Evolutionary conservation across 2,113 vertebrate genomes (phyloP), one percentile per base, ranked within the genome.

Genomic region (Vanacampus margaritifer): DNA sequence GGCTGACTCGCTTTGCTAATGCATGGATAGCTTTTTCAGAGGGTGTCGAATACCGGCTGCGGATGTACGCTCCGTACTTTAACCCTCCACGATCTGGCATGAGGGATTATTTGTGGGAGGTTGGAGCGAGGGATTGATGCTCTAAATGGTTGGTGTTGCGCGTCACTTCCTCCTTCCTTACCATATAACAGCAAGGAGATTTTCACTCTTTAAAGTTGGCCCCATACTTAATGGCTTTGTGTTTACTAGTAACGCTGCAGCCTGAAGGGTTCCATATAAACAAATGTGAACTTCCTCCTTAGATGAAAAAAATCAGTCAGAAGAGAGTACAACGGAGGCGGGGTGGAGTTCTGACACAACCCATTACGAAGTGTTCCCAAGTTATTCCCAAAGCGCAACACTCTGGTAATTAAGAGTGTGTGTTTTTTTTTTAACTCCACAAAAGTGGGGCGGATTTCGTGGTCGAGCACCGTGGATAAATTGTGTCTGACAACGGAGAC

Each of bases 371-470:
- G 84, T 70, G 76, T 78, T 81, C 68, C 82, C 76, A 66, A 76
- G 79, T 88, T 89, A 87, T 90, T 89, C 82, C 60, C 76, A 73
- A 63, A 28, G 83, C 73, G 68, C 89, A 80, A 72, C 78, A 50
- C 79, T 76, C 73, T 79, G 71, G 85, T 89, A 89, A 91, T 91
- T 86, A 88, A 82, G 73, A 75, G 65, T 54, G 5, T 10, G 3
- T 21, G 1, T 54, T 21, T n/a, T 5, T 50, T n/a, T 45, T 79
- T 85, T 79, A 46, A 64, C 56, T 74, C 56, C 84, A 72, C 66
- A 65, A 48, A 81, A 85, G 80, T 83, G 68, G 62, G 75, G 73
- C 71, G 64, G 68, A 65, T 80, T 79, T 24, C 48, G 41, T 23
- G 57, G 65, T 37, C 61, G 64, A 81, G 79, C 61, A 67, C 54